Evolutionary conservation across 1,140 invertebrate genomes (phyloP), one percentile per base, ranked within the genome.

Genomic region (Sitophilus oryzae): DNA sequence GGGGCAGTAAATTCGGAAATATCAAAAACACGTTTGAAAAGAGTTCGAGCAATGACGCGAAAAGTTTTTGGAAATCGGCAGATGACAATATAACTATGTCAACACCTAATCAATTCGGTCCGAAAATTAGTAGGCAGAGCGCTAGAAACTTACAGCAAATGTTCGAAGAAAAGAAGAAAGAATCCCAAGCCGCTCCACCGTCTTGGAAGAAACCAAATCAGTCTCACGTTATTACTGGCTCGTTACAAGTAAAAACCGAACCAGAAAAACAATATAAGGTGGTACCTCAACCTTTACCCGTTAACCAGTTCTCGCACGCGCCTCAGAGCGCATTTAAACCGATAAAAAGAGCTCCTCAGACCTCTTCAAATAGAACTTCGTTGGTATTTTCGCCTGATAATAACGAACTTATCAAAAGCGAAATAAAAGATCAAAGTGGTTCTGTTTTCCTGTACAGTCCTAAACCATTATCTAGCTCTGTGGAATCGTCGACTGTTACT

Each of bases 21-120:
- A 85, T 93, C 9, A 91, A 91, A 70, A 88, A 86, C n/a, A 76
- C 84, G 2, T 92, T 93, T 66, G 89, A 92, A 36, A 69, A 60
- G 11, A 23, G 53, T 22, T 14, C 18, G 67, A 66, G 4, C 69
- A 75, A 72, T 11, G 74, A 77, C 0, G 77, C 78, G 1, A 74
- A 74, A 57, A 74, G 72, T 15, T 80, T 80, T 56, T 82, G 79
- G 80, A 76, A 79, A 61, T 67, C 74, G 3, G 69, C 78, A 4
- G 77, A 79, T 37, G 76, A 76, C 52, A 54, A 61, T 35, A 58
- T 53, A 20, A 45, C 44, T 45, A 50, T 60, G 45, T 60, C 57
- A 8, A 38, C 45, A 11, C 20, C 57, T 15, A 58, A 61, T 48
- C 60, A 61, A 47, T 61, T 59, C 49, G 71, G 67, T 1, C 72